These are phyloP conservation scores for Lamproptera curius DNA, from an alignment of 2,888 invertebrate species.

Conservation along the genomic window DNA sequence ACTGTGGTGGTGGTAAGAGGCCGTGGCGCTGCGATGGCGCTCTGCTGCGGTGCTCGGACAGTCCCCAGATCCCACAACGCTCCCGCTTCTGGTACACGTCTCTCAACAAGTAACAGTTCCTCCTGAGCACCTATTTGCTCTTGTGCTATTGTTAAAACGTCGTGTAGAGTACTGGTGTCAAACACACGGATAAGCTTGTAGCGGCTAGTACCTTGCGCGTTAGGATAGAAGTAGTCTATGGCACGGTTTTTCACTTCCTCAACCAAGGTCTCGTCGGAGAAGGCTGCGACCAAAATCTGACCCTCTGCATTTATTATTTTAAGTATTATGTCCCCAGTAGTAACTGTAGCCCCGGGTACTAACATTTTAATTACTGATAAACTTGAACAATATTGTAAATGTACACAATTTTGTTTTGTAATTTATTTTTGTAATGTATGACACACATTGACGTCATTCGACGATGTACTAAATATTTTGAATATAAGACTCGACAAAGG, in stretches of 20 bases:
- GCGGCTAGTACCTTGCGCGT: slow-evolving; percentile 50
- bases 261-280: slow-evolving; percentile 56
- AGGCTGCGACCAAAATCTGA: slow-evolving; percentile 49
- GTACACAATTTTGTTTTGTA: too few relatives aligned
- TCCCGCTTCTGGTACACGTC: slow-evolving; percentile 57
- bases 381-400: not conserved
- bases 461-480: too few relatives aligned
- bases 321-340: slow-evolving; percentile 41
- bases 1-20: slow-evolving; percentile 54
- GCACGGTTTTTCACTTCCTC: slow-evolving; percentile 65
- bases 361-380: slow-evolving; percentile 39
- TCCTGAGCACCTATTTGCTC: slow-evolving; percentile 59
- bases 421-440: too few relatives aligned
- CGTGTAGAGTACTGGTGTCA: slow-evolving; percentile 58
- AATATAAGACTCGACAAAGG: too few relatives aligned
- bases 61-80: slow-evolving; percentile 64
- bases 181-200: slow-evolving; percentile 61
- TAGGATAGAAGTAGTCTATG: slow-evolving; percentile 61
- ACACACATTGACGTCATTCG: too few relatives aligned
- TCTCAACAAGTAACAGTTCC: slow-evolving; percentile 57
- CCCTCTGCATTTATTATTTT: slow-evolving; percentile 67
- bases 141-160: slow-evolving; percentile 57
- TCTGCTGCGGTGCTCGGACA: slow-evolving; percentile 58
- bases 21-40: slow-evolving; percentile 62
- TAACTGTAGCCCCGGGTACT: slow-evolving; percentile 52